A percentile compares a stretch with the other conserved stretches of the same genome.
Conservation (phyloP, 2,113 vertebrate genomes). For the Macrotis lagotis region DNA sequence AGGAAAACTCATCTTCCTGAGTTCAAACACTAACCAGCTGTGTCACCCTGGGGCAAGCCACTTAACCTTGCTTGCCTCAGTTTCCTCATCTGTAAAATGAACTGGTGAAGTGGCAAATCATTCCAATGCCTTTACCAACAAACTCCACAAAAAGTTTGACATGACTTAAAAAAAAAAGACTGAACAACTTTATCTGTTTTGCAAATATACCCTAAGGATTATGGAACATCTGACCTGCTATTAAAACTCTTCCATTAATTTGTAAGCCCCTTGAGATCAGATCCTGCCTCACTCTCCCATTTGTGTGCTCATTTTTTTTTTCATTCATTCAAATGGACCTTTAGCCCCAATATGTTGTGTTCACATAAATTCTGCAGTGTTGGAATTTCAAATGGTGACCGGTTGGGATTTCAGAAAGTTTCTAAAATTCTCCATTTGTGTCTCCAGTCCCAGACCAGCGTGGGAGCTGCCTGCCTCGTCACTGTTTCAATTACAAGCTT, state of each 20-base stretch:
- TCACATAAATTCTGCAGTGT: neutral
- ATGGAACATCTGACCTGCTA: neutral
- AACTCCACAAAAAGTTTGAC: neutral
- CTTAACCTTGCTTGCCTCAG: neutral
- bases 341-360: neutral
- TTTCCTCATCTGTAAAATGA: neutral
- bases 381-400: neutral
- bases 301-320: neutral
- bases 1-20: neutral
- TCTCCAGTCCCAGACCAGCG: conserved; percentile 13
- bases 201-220: neutral
- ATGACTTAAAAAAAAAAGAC: neutral
- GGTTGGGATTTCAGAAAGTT: neutral
- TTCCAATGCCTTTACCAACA: neutral
- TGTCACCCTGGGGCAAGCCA: neutral
- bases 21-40: neutral
- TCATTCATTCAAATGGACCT: neutral
- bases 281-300: neutral
- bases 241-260: neutral
- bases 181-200: neutral
- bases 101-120: neutral
- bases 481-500: neutral
- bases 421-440: neutral
- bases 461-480: neutral
- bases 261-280: neutral